phyloP scores from a whole-genome alignment of 2,888 invertebrate genomes.

The Cordilura impudica region DNA sequence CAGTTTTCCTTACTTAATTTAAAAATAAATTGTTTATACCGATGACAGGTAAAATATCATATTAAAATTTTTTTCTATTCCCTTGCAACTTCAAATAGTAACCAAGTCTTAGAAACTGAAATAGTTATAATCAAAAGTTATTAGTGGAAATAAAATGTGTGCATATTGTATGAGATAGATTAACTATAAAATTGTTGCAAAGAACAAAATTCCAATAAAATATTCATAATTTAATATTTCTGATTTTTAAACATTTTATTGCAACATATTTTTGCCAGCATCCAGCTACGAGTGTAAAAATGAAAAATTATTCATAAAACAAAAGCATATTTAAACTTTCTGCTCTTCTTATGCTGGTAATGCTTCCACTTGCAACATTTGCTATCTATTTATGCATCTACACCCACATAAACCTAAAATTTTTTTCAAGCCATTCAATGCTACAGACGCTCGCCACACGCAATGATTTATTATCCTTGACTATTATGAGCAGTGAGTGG shows the following conservation, averaged over 20 bases:
- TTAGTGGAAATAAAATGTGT: too few species aligned
- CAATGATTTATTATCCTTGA: slow-evolving; percentile 51
- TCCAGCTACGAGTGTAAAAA: neutral
- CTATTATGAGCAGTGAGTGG: slow-evolving; percentile 26
- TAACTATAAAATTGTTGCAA: neutral
- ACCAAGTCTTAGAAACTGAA: too few species aligned
- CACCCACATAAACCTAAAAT: neutral
- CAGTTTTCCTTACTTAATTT: too few species aligned
- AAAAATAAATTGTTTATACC: too few species aligned
- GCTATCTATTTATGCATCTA: neutral
- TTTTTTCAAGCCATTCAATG: slow-evolving; percentile 16
- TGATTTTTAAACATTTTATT: neutral
- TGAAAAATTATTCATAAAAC: neutral
- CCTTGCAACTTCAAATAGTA: too few species aligned
- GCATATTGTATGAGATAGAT: too few species aligned
- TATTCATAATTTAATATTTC: too few species aligned
- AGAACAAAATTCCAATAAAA: neutral
- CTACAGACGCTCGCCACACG: slow-evolving; percentile 21
- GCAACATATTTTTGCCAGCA: too few species aligned
- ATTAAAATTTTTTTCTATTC: too few species aligned
- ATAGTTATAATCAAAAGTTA: too few species aligned
- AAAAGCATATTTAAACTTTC: neutral
- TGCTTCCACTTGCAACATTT: neutral
- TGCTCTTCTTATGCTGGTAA: neutral
- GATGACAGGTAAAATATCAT: too few species aligned